Conservation (phyloP, 2,113 vertebrate genomes). For the Coptodon bakossiorum region DNA sequence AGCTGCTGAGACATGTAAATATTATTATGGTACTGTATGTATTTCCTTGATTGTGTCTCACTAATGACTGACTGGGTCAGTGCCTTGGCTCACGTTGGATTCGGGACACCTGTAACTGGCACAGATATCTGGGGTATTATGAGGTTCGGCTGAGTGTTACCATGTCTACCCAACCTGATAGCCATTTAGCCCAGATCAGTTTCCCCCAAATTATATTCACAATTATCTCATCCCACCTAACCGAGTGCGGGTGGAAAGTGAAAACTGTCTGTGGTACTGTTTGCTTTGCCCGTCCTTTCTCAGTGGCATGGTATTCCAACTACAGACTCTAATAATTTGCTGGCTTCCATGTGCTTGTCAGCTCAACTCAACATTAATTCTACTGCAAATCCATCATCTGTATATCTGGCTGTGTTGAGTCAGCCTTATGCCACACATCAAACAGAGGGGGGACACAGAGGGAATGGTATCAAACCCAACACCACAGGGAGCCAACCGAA, state of each 20-base stretch:
- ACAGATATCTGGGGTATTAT: background rate
- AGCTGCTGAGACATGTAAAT: background rate
- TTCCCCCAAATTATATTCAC: slow-evolving; percentile 8
- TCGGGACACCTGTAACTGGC: background rate
- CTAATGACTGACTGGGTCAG: background rate
- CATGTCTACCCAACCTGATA: background rate
- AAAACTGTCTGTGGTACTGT: background rate
- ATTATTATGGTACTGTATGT: background rate
- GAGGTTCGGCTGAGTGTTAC: background rate
- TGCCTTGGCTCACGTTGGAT: background rate
- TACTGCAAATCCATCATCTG: slow-evolving; percentile 48
- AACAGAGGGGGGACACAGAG: slow-evolving; percentile 24
- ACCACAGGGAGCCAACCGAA: slow-evolving; percentile 31
- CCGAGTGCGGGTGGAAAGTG: slow-evolving; percentile 21
- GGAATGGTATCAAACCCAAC: slow-evolving; percentile 42
- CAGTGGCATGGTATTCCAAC: background rate
- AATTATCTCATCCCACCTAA: slow-evolving; percentile 19
- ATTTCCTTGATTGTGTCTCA: background rate
- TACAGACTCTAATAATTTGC: slow-evolving; percentile 23
- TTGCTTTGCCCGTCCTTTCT: background rate
- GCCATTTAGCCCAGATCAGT: slow-evolving; percentile 8
- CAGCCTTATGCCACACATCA: slow-evolving; percentile 48
- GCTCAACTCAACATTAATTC: slow-evolving; percentile 45
- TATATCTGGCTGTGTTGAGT: slow-evolving; percentile 36
- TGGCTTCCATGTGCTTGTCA: slow-evolving; percentile 19